A percentile compares a stretch with the other conserved stretches of the same genome.
These are phyloP conservation scores for Tryphoninae sp. DNA, from an alignment of 2,888 invertebrate species.

Conservation along the genomic window DNA sequence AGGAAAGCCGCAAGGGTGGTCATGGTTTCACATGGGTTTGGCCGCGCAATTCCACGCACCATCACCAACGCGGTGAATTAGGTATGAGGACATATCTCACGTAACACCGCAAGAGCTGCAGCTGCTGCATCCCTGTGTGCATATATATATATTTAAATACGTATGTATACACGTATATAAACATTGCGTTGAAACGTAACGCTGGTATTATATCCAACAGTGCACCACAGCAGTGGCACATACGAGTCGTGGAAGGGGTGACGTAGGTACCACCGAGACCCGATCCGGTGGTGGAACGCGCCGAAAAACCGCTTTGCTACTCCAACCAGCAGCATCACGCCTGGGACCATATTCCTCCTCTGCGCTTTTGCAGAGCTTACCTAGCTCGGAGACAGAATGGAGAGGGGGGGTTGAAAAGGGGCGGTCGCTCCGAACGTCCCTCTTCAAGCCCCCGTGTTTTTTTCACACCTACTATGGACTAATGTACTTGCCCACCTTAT, in stretches of 20 bases:
- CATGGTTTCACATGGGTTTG: constrained; percentile 18
- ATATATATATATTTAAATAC: constrained; percentile 10
- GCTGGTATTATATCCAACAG: neutral
- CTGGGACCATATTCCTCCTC: constrained; percentile 59
- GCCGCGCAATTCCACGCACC: constrained; percentile 10
- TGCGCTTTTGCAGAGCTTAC: constrained; percentile 33
- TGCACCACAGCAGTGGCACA: constrained; percentile 8
- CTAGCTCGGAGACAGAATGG: constrained; percentile 44
- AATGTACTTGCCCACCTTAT: constrained; percentile 17
- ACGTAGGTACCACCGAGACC: constrained; percentile 47
- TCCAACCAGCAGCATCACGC: constrained; percentile 57
- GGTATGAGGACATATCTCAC: constrained; percentile 51
- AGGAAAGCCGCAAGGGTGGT: neutral
- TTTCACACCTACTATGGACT: constrained; percentile 46
- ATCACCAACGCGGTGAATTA: constrained; percentile 43
- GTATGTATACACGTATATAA: neutral
- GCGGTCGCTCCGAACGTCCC: no score
- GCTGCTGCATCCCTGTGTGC: constrained; percentile 36
- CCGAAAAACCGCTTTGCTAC: constrained; percentile 18
- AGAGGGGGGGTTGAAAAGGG: no score
- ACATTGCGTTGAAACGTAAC: constrained; percentile 10
- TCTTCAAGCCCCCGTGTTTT: constrained; percentile 25
- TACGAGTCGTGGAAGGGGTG: constrained; percentile 25
- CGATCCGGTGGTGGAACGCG: constrained; percentile 24
- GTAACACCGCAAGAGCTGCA: constrained; percentile 37